phyloP scores from a whole-genome alignment of 2,797 vertebrate genomes.

The Sarcoramphus papa region DNA sequence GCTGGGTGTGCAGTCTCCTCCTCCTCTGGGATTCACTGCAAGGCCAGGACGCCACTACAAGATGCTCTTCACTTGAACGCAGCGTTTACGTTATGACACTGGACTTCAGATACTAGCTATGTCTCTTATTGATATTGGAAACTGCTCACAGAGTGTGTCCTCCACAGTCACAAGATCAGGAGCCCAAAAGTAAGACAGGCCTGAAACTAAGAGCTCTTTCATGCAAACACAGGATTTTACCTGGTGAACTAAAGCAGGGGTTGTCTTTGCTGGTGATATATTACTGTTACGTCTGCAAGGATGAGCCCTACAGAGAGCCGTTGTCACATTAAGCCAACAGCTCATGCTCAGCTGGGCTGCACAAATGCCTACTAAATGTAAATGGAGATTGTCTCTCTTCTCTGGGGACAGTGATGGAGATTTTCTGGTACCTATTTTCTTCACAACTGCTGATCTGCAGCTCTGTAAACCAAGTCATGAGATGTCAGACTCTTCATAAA shows the following conservation, averaged over 20 bases:
- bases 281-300: neutral
- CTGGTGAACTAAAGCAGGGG: neutral
- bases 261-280: neutral
- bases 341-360: neutral
- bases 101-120: neutral
- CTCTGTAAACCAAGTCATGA: neutral
- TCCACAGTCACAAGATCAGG: neutral
- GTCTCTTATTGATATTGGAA: neutral
- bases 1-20: neutral
- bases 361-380: neutral
- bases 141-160: neutral
- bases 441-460: neutral
- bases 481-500: neutral
- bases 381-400: neutral
- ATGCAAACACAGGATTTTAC: neutral
- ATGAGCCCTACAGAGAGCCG: neutral
- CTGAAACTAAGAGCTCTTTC: neutral
- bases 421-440: neutral
- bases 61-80: neutral
- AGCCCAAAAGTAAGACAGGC: neutral
- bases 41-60: neutral
- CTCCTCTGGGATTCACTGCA: neutral
- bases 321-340: neutral
- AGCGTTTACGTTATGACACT: neutral
- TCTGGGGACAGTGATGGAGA: neutral